These are phyloP conservation scores for Ecliptopera silaceata DNA, from an alignment of 2,888 invertebrate genomes.

Conservation along the genomic window DNA sequence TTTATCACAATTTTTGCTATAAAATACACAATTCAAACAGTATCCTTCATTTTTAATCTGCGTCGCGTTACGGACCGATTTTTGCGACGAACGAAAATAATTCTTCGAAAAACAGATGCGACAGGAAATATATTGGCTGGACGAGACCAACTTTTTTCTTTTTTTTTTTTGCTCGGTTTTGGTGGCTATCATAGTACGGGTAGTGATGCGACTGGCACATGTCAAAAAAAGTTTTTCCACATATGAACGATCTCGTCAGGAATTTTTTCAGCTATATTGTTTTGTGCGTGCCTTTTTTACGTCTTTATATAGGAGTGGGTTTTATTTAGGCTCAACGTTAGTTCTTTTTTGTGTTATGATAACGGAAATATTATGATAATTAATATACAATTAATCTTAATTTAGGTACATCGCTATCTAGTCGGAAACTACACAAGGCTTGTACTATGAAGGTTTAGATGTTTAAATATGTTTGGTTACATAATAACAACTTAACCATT, in stretches of 20 bases:
- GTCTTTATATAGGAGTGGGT: too few relatives aligned
- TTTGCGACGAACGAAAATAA: slow-evolving; percentile 37
- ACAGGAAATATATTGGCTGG: slow-evolving; percentile 46
- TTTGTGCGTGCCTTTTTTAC: background rate
- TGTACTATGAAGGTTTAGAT: too few relatives aligned
- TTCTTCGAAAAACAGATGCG: slow-evolving; percentile 39
- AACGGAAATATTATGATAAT: too few relatives aligned
- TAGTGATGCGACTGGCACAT: slow-evolving; percentile 44
- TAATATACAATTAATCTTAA: too few relatives aligned
- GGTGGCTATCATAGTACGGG: slow-evolving; percentile 41
- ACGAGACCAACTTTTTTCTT: slow-evolving; percentile 25
- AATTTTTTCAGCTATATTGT: slow-evolving; percentile 12
- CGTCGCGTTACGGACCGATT: slow-evolving; percentile 21
- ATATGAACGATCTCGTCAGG: slow-evolving; percentile 26
- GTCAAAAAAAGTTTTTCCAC: slow-evolving; percentile 38
- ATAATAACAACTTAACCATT: too few relatives aligned
- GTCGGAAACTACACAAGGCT: too few relatives aligned
- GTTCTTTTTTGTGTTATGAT: too few relatives aligned
- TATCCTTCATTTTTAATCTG: slow-evolving; percentile 20
- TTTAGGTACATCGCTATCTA: too few relatives aligned
- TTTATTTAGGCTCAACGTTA: background rate
- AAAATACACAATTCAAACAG: background rate
- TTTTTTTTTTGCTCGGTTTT: slow-evolving; percentile 43
- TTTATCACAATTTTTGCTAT: background rate
- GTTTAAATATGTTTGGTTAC: too few relatives aligned